Conservation (phyloP, 2,113 vertebrate species). For the Heterocephalus glaber region DNA sequence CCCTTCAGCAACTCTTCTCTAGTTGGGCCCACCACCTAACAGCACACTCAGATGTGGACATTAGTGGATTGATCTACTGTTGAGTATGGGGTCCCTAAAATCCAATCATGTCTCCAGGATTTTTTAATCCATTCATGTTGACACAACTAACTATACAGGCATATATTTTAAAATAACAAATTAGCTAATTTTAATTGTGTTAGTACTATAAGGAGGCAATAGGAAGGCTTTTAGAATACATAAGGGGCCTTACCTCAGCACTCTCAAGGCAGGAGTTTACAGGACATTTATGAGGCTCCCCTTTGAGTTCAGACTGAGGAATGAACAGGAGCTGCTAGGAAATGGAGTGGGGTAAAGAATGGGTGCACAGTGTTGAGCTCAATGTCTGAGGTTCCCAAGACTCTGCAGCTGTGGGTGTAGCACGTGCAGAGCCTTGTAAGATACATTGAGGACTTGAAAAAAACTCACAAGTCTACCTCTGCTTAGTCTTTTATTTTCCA, state of each 20-base stretch:
- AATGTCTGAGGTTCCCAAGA: neutral
- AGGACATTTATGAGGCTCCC: neutral
- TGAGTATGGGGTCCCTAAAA: neutral
- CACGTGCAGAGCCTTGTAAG: neutral
- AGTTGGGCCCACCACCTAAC: too few relatives aligned
- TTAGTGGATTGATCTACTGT: neutral
- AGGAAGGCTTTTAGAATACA: neutral
- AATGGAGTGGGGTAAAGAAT: neutral
- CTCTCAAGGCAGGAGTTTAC: neutral
- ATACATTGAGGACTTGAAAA: neutral
- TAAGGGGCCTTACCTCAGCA: neutral
- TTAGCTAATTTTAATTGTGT: neutral
- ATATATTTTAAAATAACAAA: neutral
- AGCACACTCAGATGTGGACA: neutral
- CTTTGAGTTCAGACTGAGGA: neutral
- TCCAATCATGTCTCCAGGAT: neutral
- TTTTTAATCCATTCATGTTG: neutral
- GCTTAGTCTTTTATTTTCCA: neutral
- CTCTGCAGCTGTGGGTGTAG: accelerated
- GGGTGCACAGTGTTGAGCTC: accelerated
- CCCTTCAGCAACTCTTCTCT: neutral
- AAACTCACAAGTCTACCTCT: neutral
- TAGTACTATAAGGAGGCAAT: neutral
- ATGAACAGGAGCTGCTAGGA: neutral
- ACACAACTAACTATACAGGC: neutral